Percentiles rank a stretch among this genome's conserved stretches.
These are phyloP conservation scores for Schmidtea mediterranea DNA, from an alignment of 1,140 invertebrate species.

Conservation along the genomic window DNA sequence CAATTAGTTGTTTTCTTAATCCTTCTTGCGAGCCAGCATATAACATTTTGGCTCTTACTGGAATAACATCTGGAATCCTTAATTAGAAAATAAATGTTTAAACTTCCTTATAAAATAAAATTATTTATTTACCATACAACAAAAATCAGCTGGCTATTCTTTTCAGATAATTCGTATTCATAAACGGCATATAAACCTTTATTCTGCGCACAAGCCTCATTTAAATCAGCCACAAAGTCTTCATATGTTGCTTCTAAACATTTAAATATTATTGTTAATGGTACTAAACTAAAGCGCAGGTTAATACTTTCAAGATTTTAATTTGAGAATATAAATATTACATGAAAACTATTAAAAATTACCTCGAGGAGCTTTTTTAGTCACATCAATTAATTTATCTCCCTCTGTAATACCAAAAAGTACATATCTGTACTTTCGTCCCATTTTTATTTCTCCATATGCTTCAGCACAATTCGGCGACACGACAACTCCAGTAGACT, in stretches of 20 bases:
- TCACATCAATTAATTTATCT: too few species aligned
- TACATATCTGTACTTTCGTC: too few species aligned
- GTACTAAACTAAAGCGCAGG: too few species aligned
- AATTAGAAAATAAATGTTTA: background rate
- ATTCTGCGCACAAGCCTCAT: background rate
- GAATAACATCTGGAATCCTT: background rate
- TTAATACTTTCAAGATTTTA: too few species aligned
- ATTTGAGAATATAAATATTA: too few species aligned
- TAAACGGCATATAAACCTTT: conserved; percentile 4
- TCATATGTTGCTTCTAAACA: conserved; percentile 1
- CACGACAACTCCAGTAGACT: too few species aligned
- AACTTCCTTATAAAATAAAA: background rate
- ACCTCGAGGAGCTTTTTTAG: too few species aligned
- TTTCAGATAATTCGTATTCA: conserved; percentile 1
- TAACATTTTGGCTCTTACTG: background rate
- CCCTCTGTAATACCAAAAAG: too few species aligned
- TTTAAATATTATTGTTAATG: too few species aligned
- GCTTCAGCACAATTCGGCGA: too few species aligned
- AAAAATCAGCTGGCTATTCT: conserved; percentile 1
- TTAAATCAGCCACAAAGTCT: background rate
- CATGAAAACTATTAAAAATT: too few species aligned
- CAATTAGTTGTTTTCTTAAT: background rate
- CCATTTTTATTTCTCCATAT: too few species aligned
- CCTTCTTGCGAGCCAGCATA: conserved; percentile 3
- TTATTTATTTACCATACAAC: conserved; percentile 1